These are phyloP conservation scores for Hirudo medicinalis DNA, from an alignment of 1,140 invertebrate genomes.

Conservation along the genomic window DNA sequence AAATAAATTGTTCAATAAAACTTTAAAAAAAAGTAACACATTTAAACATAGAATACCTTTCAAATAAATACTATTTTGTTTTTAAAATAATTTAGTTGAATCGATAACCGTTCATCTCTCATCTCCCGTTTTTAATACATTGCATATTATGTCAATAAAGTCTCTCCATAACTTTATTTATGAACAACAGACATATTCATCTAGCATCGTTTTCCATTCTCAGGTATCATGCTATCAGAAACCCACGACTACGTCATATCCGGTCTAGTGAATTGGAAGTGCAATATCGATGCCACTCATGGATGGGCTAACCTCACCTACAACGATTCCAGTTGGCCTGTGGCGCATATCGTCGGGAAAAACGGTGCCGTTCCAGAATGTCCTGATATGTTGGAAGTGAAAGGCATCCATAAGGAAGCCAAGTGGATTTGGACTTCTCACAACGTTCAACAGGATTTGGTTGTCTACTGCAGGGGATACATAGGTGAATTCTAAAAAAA, in stretches of 20 bases:
- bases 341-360: neutral
- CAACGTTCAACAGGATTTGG: neutral
- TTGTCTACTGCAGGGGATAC: constrained; percentile 1
- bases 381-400: neutral
- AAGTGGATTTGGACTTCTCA: neutral
- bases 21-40: too few species aligned
- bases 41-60: too few species aligned
- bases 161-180: too few species aligned
- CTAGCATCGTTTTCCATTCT: neutral
- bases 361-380: neutral
- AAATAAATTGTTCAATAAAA: too few species aligned
- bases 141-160: too few species aligned
- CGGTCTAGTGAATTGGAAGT: neutral
- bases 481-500: neutral
- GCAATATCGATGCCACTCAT: neutral
- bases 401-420: neutral
- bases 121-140: too few species aligned
- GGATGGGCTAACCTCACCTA: neutral
- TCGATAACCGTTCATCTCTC: too few species aligned
- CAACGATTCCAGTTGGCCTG: neutral
- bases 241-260: neutral
- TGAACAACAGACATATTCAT: neutral
- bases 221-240: neutral
- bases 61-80: too few species aligned
- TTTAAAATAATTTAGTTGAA: too few species aligned